A percentile compares a stretch with the other conserved stretches of the same genome.
Conservation (phyloP, 1,140 invertebrate genomes). For the Drosophila saltans region DNA sequence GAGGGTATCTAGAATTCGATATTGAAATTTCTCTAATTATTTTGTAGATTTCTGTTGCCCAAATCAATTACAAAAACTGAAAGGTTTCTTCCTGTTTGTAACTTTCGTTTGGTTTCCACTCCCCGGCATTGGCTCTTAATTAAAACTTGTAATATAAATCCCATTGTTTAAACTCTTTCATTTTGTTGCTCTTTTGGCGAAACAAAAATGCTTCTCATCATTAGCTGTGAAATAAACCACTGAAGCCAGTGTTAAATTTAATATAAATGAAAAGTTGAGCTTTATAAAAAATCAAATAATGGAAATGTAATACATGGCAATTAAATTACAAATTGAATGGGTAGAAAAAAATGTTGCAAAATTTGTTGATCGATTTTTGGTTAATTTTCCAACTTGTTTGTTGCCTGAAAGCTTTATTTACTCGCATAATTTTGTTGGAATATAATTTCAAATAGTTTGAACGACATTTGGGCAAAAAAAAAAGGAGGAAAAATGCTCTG, state of each 20-base stretch:
- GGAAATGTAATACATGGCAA: background rate
- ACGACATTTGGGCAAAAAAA: background rate
- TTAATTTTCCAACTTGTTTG: background rate
- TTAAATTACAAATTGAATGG: background rate
- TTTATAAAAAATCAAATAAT: background rate
- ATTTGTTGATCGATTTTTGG: background rate
- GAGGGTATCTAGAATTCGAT: background rate
- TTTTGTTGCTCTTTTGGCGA: too few relatives aligned
- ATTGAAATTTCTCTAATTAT: background rate
- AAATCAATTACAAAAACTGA: conserved; percentile 74
- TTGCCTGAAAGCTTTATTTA: conserved; percentile 8
- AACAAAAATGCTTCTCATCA: background rate
- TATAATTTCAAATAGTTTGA: conserved; percentile 29
- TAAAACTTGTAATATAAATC: conserved; percentile 66
- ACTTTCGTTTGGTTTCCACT: conserved; percentile 75
- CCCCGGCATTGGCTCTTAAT: conserved; percentile 53
- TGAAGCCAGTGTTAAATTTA: background rate
- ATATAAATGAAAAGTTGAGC: background rate
- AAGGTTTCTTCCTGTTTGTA: conserved; percentile 3
- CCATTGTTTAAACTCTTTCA: conserved; percentile 12
- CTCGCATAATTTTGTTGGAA: conserved; percentile 4
- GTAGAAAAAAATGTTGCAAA: background rate
- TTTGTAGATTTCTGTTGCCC: conserved; percentile 34
- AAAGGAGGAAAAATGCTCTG: conserved; percentile 25
- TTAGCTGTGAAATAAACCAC: conserved; percentile 11